Percentiles rank a stretch among this genome's conserved stretches.
Evolutionary conservation across 92 coral and sea anemone genomes (phyloP).

Genomic region (Epizoanthus scotinus): DNA sequence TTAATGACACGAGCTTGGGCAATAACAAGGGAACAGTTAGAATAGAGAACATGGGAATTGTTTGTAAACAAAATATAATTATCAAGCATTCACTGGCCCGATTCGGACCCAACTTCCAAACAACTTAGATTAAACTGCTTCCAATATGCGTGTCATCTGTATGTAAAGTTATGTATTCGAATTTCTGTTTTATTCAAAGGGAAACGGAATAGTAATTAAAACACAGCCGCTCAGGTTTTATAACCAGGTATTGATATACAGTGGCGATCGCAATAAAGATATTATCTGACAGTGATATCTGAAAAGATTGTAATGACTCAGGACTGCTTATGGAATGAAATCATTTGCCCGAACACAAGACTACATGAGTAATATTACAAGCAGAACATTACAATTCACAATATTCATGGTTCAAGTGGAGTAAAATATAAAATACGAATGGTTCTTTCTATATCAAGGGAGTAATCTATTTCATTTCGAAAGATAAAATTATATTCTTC

Average conservation of each 20-base stretch:
- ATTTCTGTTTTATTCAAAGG: too few species aligned
- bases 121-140: neutral
- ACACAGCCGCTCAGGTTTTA: neutral
- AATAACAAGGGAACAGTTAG: neutral
- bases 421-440: too few species aligned
- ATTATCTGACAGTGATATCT: neutral
- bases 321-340: neutral
- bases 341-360: neutral
- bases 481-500: too few species aligned
- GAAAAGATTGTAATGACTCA: neutral
- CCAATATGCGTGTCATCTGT: too few species aligned
- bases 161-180: too few species aligned
- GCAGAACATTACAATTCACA: neutral
- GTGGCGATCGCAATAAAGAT: neutral
- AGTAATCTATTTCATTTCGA: too few species aligned
- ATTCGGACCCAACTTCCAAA: neutral
- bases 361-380: neutral
- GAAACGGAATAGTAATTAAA: neutral
- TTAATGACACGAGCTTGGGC: too few species aligned
- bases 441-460: too few species aligned
- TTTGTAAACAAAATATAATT: constrained; percentile 20
- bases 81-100: neutral
- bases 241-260: neutral
- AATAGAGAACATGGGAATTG: constrained; percentile 6
- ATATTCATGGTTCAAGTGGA: too few species aligned